Base-by-base conservation (phyloP, 2,888 invertebrate species). In the Polydrusus cervinus region DNA sequence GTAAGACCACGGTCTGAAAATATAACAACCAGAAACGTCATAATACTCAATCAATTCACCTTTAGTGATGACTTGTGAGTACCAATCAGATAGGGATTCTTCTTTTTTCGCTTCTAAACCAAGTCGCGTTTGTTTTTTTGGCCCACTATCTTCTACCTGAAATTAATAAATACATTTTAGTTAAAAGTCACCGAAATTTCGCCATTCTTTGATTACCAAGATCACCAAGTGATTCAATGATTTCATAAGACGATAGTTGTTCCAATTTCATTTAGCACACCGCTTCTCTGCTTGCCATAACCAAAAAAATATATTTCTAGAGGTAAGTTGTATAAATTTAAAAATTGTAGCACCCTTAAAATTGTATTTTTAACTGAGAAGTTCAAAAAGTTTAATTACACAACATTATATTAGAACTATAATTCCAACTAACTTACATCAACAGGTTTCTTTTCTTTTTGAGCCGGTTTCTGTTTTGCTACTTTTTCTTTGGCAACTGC, bases 41-140 rank as follows among this genome's bases (percentile, higher is more conserved):
- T 99, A 99, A 88, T 99, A 99, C 86, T 99, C 99, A 70, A 99
- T 99, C 92, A 99, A 92, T 88, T 99, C 99, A 55, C 97, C 93
- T 87, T 97, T 97, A 0, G 95, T 95, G 74, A 92, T 91, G 70
- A 95, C 95, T 89, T 98, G 98, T 0, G 97, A 96, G 87, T 99
- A 99, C 99, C 99, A 99, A 77, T 99, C 98, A 0, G 98, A 90
- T 34, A 99, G 89, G 86, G 97, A 96, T 25, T 95, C 97, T 81
- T 94, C 94, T 86, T 99, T 99, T 81, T 91, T 94, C 0, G 94
- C 96, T 87, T 99, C 99, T 20, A 99, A 87, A 1, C 99, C 98
- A 8, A 99, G 89, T 65, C 97, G 91, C 0, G 98, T 98, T 84
- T 97, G 93, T 84, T 98, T 98, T 88, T 98, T 98, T 0, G 88